These are phyloP conservation scores for Sparidentex hasta DNA, from an alignment of 2,797 vertebrate species.

Conservation along the genomic window DNA sequence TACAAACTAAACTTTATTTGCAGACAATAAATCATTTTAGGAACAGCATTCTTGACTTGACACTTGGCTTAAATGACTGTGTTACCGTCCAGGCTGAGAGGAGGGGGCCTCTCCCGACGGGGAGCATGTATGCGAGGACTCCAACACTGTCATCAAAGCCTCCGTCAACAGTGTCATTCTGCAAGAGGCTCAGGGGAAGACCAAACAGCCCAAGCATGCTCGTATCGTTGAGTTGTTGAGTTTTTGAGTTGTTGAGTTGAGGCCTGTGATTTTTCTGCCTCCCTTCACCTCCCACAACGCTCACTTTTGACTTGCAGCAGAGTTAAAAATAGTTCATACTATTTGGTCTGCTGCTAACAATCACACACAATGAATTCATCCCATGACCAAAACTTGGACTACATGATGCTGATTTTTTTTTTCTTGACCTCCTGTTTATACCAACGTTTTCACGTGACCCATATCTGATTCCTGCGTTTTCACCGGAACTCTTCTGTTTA, in stretches of 20 bases:
- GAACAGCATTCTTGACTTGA: not conserved
- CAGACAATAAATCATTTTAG: not conserved
- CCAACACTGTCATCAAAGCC: slow-evolving; percentile 45
- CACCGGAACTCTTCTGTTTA: slow-evolving; percentile 44
- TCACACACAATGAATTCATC: not conserved
- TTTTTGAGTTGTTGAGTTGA: slow-evolving; percentile 2
- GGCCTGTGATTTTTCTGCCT: slow-evolving; percentile 49
- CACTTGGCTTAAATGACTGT: not conserved
- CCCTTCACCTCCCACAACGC: slow-evolving; percentile 46
- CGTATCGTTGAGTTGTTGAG: slow-evolving; percentile 9
- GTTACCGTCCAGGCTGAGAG: not conserved
- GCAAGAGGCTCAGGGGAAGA: slow-evolving; percentile 45
- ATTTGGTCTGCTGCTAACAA: not conserved
- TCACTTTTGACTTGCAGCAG: not conserved
- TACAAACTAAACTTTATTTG: not conserved
- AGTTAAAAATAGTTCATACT: not conserved
- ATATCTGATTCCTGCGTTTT: slow-evolving; percentile 51
- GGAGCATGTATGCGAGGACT: slow-evolving; percentile 7
- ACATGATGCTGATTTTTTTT: not conserved
- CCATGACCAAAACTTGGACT: not conserved
- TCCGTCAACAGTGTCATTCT: slow-evolving; percentile 54
- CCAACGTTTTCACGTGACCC: slow-evolving; percentile 13
- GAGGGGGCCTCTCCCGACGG: not conserved
- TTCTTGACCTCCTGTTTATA: slow-evolving; percentile 37
- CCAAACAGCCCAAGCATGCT: slow-evolving; percentile 49